phyloP scores from a whole-genome alignment of 2,797 vertebrate species.

The Crotalus adamanteus region DNA sequence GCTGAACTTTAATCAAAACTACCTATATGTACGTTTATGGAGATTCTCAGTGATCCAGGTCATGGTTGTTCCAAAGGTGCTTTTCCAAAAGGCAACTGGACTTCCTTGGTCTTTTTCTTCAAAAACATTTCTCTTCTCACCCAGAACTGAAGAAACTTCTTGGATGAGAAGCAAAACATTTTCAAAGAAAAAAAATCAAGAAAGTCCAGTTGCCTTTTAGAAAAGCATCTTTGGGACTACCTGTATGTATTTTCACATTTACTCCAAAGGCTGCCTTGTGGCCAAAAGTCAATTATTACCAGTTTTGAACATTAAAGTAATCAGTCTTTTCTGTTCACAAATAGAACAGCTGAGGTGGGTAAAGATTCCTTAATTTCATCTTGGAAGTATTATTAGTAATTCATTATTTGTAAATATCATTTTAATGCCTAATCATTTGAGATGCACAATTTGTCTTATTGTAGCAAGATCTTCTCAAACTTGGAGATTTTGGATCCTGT shows the following conservation, averaged over 20 bases:
- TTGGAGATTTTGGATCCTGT: conserved; percentile 86
- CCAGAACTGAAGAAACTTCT: background rate
- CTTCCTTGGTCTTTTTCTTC: background rate
- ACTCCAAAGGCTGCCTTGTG: background rate
- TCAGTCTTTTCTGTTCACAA: background rate
- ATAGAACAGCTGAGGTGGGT: background rate
- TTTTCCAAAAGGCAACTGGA: background rate
- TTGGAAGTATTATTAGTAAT: background rate
- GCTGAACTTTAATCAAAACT: background rate
- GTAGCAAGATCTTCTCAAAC: conserved; percentile 83
- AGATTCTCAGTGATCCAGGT: background rate
- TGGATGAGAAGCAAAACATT: background rate
- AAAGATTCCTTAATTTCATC: background rate
- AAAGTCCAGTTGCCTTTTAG: background rate
- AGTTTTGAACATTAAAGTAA: background rate
- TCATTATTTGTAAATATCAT: background rate
- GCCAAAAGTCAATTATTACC: background rate
- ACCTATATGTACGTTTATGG: background rate
- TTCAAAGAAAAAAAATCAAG: background rate
- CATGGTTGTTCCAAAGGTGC: background rate
- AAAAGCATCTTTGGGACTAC: background rate
- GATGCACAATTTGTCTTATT: conserved; percentile 14
- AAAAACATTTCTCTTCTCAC: background rate
- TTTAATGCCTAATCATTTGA: conserved; percentile 9
- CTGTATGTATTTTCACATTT: background rate